phyloP scores from a whole-genome alignment of 2,888 invertebrate species.

The Gastracanthus pulcherrimus region DNA sequence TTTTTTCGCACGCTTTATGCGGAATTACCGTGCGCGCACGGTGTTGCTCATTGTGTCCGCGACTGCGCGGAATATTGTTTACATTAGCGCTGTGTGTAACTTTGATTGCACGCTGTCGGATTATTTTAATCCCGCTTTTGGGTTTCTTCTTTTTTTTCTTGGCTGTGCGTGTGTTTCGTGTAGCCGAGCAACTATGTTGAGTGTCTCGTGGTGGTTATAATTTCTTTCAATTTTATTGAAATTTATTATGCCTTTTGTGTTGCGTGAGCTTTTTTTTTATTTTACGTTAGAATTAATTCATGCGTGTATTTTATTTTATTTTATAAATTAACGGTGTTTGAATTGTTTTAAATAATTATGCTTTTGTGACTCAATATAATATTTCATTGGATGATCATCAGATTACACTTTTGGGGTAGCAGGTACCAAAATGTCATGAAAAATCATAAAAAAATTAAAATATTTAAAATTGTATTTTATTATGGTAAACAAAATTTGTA shows the following conservation, averaged over 20 bases:
- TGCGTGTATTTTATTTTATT: background rate
- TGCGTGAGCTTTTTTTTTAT: conserved; percentile 55
- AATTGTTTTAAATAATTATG: no score
- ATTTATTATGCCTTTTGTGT: conserved; percentile 21
- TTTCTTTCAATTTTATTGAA: conserved; percentile 38
- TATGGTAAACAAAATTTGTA: no score
- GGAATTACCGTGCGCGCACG: background rate
- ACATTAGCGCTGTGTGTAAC: conserved; percentile 36
- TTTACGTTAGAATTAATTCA: background rate
- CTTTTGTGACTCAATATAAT: no score
- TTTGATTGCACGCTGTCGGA: conserved; percentile 53
- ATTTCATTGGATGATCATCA: no score
- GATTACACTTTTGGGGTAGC: no score
- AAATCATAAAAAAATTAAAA: no score
- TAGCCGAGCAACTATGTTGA: background rate
- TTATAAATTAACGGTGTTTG: no score
- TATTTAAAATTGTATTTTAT: no score
- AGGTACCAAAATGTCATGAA: no score
- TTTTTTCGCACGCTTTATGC: conserved; percentile 43
- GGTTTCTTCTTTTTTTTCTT: background rate
- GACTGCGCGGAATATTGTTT: conserved; percentile 39
- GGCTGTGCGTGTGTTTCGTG: background rate
- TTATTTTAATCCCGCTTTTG: conserved; percentile 45
- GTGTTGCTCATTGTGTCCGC: conserved; percentile 5
- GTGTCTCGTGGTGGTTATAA: conserved; percentile 6